Conservation (phyloP, 2,113 vertebrate genomes). For the Pseudorhombus dupliciocellatus region DNA sequence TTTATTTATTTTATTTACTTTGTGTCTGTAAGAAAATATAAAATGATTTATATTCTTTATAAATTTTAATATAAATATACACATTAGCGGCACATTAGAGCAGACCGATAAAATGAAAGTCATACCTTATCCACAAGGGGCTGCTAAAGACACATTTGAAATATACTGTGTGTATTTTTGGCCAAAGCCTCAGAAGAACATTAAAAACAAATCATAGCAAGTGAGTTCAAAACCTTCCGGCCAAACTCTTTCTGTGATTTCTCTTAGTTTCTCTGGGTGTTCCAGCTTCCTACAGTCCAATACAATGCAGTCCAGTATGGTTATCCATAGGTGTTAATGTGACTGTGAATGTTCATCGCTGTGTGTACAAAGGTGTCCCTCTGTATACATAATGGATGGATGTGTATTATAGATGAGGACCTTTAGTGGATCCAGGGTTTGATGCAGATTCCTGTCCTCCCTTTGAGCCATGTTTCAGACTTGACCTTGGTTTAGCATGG, state of each 20-base stretch:
- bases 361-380: too few relatives aligned
- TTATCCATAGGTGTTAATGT: too few relatives aligned
- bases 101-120: neutral
- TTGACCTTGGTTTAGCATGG: neutral
- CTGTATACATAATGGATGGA: too few relatives aligned
- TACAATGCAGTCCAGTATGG: too few relatives aligned
- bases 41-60: neutral
- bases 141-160: slow-evolving; percentile 9
- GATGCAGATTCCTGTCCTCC: neutral
- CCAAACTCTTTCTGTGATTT: too few relatives aligned
- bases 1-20: neutral
- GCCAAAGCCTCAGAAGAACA: neutral
- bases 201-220: neutral
- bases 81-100: too few relatives aligned
- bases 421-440: neutral
- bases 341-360: too few relatives aligned
- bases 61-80: neutral
- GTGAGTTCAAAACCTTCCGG: too few relatives aligned
- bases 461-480: neutral
- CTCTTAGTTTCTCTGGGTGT: too few relatives aligned
- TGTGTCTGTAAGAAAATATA: too few relatives aligned
- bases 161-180: neutral
- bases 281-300: too few relatives aligned
- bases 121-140: slow-evolving; percentile 28
- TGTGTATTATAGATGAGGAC: too few relatives aligned